Base-by-base conservation (phyloP, 2,888 invertebrate genomes). In the Yponomeuta evonymella region DNA sequence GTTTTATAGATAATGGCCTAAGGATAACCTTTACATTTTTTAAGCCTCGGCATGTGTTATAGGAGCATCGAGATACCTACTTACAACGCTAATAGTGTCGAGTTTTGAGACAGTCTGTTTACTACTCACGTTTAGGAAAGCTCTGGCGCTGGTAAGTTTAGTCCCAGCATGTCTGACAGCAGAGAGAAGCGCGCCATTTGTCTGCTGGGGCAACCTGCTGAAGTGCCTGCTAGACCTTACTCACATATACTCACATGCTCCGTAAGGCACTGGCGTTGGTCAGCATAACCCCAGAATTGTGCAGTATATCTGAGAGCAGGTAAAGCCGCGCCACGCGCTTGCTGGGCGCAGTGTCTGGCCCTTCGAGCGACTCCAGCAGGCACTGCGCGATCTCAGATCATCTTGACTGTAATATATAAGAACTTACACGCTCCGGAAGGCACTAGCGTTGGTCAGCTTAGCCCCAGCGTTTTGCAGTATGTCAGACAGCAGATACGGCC, bases 381-480 rank as follows among this genome's bases (percentile, higher is more conserved):
- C 98, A 98, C 76, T 97, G 97, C 69, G 97, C 96, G 74, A 99
- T 96, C 93, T 99, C 67, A n/a, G n/a, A 2, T 33, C 33, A 2
- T 2, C 4, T 33, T 33, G 33, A 33, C 33, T 4, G 2, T 33
- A 4, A 33, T 33, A 33, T 33, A 33, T 33, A 33, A 33, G 33
- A 68, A 29, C 95, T 93, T 86, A 97, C 96, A 96, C 96, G 90
- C 95, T 95, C 75, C 98, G 93, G 81, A 96, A 99, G 80, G 97
- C 98, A 70, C 98, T 98, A 0, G 98, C 99, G 89, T 99, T 98
- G 67, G 97, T 96, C 43, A 99, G 96, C 94, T 98, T 98, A 8
- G 98, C 97, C 74, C 97, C 97, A 82, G 98, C 98, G 88, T 99
- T 99, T 87, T 99, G 98, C 76, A 99, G 93, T 75, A 99, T 97